Evolutionary conservation across 2,113 vertebrate genomes (phyloP), one percentile per base, ranked within the genome.

Genomic region (Mixornis gularis): DNA sequence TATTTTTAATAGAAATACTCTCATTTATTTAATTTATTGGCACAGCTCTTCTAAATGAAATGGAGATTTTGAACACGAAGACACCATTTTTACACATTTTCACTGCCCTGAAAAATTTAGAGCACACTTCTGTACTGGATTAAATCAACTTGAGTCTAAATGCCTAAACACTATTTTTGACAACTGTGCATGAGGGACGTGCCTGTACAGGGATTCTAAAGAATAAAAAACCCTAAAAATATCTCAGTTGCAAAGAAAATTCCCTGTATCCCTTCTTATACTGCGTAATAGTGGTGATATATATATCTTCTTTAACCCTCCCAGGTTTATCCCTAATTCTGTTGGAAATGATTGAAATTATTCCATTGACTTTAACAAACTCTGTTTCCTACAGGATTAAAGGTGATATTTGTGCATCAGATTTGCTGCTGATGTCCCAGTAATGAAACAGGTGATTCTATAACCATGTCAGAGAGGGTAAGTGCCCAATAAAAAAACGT

Each of bases 1-100:
- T 95, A 79, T 93, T 95, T 96, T 96, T 96, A 95, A 95, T 94
- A 86, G 55, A 77, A 96, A 94, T 81, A 82, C 29, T 7, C 19
- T 62, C 21, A 38, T 70, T 56, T 41, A 48, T 85, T 81, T 77
- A 87, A 71, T 9, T 92, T 87, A 43, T 63, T 68, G 24, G 26
- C 46, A 48, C 2, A 7, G 70, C 64, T 90, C 36, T 70, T 78
- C 59, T 41, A 7, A 58, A 58, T 34, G 27, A 83, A 86, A 79
- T 3, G 17, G 46, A 46, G 40, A 68, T 94, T 69, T 59, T 70
- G n/a, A 93, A 83, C 34, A 41, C 0, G 18, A 66, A 95, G 70
- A 71, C 27, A 65, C 13, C 13, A 40, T 82, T 87, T 87, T 49
- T 79, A 46, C 58, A 86, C 40, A 60, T 71, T 83, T 81, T 52